phyloP scores from a whole-genome alignment of 2,113 vertebrate genomes.

The Tachycineta bicolor region DNA sequence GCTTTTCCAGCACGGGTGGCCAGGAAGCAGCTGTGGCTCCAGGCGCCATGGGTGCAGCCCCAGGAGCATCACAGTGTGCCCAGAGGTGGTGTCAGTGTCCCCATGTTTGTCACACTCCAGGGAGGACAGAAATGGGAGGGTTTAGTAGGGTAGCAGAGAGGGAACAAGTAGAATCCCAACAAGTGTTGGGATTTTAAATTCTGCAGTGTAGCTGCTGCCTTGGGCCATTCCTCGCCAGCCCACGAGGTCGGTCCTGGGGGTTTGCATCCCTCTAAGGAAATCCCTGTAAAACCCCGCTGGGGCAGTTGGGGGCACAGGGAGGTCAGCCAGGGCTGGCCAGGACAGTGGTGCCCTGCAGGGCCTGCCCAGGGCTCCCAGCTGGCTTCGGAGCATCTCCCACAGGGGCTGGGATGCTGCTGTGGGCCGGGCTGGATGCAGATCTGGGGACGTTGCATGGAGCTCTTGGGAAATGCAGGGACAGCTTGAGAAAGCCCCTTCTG shows the following conservation, averaged over 20 bases:
- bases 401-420: neutral
- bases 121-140: too few relatives aligned
- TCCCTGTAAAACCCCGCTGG: neutral
- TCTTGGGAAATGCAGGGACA: neutral
- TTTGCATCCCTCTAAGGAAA: neutral
- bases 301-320: neutral
- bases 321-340: neutral
- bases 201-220: neutral
- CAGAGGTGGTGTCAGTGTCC: neutral
- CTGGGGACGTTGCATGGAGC: neutral
- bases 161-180: fast-evolving
- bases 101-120: fast-evolving
- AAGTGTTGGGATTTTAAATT: neutral
- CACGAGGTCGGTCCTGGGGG: neutral
- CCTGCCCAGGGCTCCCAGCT: fast-evolving
- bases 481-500: neutral
- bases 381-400: neutral
- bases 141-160: neutral
- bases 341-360: neutral
- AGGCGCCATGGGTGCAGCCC: fast-evolving
- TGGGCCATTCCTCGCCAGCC: neutral
- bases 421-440: fast-evolving
- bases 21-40: neutral
- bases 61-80: neutral
- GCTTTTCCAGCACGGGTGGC: fast-evolving